phyloP scores from a whole-genome alignment of 2,113 vertebrate genomes.

The Nematolebias whitei region DNA sequence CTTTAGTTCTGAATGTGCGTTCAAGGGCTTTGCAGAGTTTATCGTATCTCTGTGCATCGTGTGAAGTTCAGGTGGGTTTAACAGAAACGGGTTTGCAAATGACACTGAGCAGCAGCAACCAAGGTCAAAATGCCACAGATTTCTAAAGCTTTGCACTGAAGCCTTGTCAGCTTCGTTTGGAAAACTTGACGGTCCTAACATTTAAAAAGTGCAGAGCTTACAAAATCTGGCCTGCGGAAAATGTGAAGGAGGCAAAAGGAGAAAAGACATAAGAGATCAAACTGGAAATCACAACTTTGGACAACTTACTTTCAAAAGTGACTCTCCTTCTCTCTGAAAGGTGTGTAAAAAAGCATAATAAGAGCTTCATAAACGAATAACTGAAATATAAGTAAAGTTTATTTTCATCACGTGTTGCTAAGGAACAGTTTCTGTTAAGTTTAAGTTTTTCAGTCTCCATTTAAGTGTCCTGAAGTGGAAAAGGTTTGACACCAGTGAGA shows the following conservation, averaged over 20 bases:
- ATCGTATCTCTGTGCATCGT: constrained; percentile 39
- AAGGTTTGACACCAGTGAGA: not conserved
- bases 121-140: constrained; percentile 72
- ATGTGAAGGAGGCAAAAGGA: constrained; percentile 57
- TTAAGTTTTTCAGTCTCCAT: constrained; percentile 1
- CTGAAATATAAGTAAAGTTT: constrained; percentile 14
- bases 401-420: constrained; percentile 10
- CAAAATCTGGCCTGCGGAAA: constrained; percentile 72
- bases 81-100: constrained; percentile 50
- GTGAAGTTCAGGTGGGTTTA: constrained; percentile 43
- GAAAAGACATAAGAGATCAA: constrained; percentile 53
- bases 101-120: constrained; percentile 57
- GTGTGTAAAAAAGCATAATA: constrained; percentile 69
- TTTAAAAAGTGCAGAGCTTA: constrained; percentile 74
- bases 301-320: constrained; percentile 83
- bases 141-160: constrained; percentile 77
- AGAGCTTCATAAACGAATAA: constrained; percentile 47
- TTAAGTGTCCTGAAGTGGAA: constrained; percentile 3
- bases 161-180: constrained; percentile 25
- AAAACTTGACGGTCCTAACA: constrained; percentile 27
- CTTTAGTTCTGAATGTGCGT: constrained; percentile 41
- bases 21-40: constrained; percentile 31
- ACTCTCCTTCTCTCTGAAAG: constrained; percentile 82
- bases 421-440: constrained; percentile 6
- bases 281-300: constrained; percentile 57